phyloP scores from a whole-genome alignment of 2,797 vertebrate species.

The Meda fulgida region DNA sequence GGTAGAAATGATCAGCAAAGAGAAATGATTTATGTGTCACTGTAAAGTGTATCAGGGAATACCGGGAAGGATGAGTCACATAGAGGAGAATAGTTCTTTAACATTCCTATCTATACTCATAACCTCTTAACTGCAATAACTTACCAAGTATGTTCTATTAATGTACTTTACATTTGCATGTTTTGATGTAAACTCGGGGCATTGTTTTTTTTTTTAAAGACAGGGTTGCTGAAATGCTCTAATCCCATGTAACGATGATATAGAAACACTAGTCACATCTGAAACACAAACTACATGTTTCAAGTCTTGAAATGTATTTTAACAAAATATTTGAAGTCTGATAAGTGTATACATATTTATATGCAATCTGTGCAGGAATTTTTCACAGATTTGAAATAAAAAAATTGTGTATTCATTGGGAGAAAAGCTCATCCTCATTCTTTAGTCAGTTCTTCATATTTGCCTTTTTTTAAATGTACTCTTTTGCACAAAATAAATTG shows the following conservation, averaged over 20 bases:
- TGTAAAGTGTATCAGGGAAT: constrained; percentile 58
- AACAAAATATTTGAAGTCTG: constrained; percentile 58
- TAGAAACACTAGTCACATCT: constrained; percentile 47
- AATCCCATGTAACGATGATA: constrained; percentile 47
- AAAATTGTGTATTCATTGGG: constrained; percentile 54
- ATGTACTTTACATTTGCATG: constrained; percentile 56
- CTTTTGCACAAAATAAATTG: constrained; percentile 75
- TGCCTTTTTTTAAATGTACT: constrained; percentile 58
- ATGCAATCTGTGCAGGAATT: constrained; percentile 75
- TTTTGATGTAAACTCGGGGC: constrained; percentile 45
- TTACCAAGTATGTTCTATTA: constrained; percentile 51
- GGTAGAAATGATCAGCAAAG: constrained; percentile 25
- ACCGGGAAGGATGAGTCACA: neutral
- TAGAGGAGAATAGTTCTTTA: constrained; percentile 25
- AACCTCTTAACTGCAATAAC: constrained; percentile 44
- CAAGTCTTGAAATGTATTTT: constrained; percentile 48
- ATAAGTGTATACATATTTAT: constrained; percentile 71
- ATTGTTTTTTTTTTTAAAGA: constrained; percentile 30
- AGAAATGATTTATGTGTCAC: constrained; percentile 38
- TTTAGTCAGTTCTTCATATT: constrained; percentile 43
- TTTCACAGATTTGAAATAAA: constrained; percentile 72
- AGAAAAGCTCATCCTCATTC: constrained; percentile 31
- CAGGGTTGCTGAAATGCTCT: constrained; percentile 42
- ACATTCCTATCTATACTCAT: constrained; percentile 40
- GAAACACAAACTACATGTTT: constrained; percentile 49